A percentile compares a stretch with the other conserved stretches of the same genome.
These are phyloP conservation scores for Rhyacophila evoluta DNA, from an alignment of 2,888 invertebrate species.

Conservation along the genomic window DNA sequence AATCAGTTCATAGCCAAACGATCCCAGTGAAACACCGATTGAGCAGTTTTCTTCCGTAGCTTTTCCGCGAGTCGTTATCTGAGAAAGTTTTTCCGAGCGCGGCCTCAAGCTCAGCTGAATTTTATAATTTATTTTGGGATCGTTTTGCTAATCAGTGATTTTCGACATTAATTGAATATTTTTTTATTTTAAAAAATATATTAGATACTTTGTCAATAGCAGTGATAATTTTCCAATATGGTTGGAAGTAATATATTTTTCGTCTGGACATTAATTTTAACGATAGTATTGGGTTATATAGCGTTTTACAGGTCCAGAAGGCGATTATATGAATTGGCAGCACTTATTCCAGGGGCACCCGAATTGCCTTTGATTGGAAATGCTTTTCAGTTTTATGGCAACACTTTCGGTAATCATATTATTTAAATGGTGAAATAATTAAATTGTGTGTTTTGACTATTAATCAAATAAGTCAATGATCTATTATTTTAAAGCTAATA, in stretches of 20 bases:
- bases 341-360: slow-evolving; percentile 56
- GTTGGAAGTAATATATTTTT: not conserved
- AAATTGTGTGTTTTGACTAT: no score
- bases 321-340: slow-evolving; percentile 60
- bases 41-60: not conserved
- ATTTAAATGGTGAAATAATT: no score
- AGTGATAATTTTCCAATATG: not conserved
- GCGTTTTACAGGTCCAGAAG: not conserved
- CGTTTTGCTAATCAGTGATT: not conserved
- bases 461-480: no score
- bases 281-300: not conserved
- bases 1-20: not conserved
- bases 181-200: not conserved
- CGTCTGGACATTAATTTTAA: not conserved
- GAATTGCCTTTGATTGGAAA: slow-evolving; percentile 56
- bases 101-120: not conserved
- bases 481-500: no score
- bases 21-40: not conserved
- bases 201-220: not conserved
- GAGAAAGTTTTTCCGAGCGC: not conserved
- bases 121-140: not conserved
- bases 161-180: not conserved
- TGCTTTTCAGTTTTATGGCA: slow-evolving; percentile 57
- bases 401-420: slow-evolving; percentile 59
- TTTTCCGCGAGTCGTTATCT: not conserved